Conservation (phyloP, 2,888 invertebrate genomes). For the Fragum whitleyi region DNA sequence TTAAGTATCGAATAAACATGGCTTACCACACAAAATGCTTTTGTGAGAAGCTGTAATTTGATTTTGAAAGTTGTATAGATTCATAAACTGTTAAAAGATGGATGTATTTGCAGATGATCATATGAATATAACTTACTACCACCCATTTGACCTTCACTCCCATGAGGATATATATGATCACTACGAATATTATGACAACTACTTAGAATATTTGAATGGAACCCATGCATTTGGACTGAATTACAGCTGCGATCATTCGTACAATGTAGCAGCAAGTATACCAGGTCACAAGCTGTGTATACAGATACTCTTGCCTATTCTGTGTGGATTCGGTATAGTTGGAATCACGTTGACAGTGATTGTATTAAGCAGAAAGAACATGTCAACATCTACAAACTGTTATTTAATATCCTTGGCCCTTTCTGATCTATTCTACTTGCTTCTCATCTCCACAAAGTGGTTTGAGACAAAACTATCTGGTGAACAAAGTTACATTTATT, state of each 20-base stretch:
- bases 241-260: constrained; percentile 4
- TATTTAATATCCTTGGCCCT: constrained; percentile 82
- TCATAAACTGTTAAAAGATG: too few species aligned
- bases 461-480: constrained; percentile 49
- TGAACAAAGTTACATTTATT: constrained; percentile 57
- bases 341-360: constrained; percentile 82
- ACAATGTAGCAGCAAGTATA: not conserved
- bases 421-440: constrained; percentile 80
- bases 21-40: too few species aligned
- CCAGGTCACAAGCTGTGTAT: constrained; percentile 46
- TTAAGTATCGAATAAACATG: too few species aligned
- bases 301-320: constrained; percentile 71
- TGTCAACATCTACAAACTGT: constrained; percentile 84
- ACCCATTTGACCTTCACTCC: too few species aligned
- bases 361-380: constrained; percentile 82
- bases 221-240: constrained; percentile 13
- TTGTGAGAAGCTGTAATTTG: too few species aligned
- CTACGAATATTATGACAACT: not conserved
- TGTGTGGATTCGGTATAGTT: constrained; percentile 79
- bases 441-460: constrained; percentile 70
- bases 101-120: too few species aligned
- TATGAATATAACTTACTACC: too few species aligned
- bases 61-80: too few species aligned
- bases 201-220: constrained; percentile 11
- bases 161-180: not conserved